Conservation (phyloP, 2,113 vertebrate genomes). For the Nyctereutes procyonoides region DNA sequence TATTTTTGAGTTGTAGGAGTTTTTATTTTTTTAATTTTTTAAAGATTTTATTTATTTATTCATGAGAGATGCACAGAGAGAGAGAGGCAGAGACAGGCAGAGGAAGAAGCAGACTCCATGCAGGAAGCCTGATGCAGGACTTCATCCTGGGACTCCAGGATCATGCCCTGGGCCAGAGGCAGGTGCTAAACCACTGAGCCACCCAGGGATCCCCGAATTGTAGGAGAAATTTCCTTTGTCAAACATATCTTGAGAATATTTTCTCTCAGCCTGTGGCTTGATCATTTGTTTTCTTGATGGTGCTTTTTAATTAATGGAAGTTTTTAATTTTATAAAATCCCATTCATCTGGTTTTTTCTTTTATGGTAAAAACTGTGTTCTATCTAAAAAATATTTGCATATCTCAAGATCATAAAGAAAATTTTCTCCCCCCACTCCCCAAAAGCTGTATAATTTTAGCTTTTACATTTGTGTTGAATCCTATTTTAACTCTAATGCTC, state of each 20-base stretch:
- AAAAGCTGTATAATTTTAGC: slow-evolving; percentile 13
- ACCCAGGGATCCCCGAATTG: too few species aligned
- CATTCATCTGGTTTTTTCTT: slow-evolving; percentile 22
- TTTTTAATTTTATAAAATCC: slow-evolving; percentile 41
- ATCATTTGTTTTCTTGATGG: neutral
- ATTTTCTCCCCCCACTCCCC: neutral
- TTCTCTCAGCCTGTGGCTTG: slow-evolving; percentile 34
- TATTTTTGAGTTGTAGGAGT: neutral
- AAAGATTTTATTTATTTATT: too few species aligned
- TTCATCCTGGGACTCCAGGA: too few species aligned
- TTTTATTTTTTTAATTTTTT: neutral
- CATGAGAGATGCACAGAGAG: too few species aligned
- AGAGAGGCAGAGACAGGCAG: too few species aligned
- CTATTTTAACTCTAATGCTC: neutral
- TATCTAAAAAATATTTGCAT: neutral
- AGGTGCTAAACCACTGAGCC: too few species aligned
- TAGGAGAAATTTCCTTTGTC: neutral
- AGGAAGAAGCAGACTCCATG: too few species aligned
- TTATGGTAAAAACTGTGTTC: slow-evolving; percentile 6
- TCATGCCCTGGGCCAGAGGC: too few species aligned
- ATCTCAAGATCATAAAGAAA: neutral
- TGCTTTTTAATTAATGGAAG: neutral
- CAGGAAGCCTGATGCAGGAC: too few species aligned
- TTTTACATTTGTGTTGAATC: slow-evolving; percentile 41
- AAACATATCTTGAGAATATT: slow-evolving; percentile 16